Percentiles rank a stretch among this genome's conserved stretches.
Conservation (phyloP, 2,797 vertebrate genomes). For the Brachymystax lenok region DNA sequence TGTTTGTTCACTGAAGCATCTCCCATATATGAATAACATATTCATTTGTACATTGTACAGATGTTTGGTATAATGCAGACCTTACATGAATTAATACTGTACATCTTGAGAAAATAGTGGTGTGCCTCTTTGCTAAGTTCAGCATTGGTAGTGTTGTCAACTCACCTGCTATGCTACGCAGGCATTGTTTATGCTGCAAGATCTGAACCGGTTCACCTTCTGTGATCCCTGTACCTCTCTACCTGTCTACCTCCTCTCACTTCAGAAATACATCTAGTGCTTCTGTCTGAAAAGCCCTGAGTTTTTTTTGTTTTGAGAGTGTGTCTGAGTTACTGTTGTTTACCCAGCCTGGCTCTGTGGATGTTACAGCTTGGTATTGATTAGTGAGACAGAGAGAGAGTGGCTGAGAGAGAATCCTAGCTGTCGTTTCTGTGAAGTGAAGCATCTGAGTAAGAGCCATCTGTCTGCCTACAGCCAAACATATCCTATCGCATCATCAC, state of each 20-base stretch:
- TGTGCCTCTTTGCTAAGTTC: neutral
- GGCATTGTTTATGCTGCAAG: neutral
- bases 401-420: constrained; percentile 38
- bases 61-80: neutral
- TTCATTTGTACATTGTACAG: neutral
- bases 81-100: neutral
- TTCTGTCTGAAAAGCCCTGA: constrained; percentile 25
- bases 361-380: constrained; percentile 62
- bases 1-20: neutral
- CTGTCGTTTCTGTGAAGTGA: constrained; percentile 31
- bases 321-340: constrained; percentile 57
- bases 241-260: constrained; percentile 27
- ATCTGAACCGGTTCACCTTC: constrained; percentile 17
- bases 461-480: constrained; percentile 42
- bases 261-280: constrained; percentile 35
- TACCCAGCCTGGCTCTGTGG: constrained; percentile 47
- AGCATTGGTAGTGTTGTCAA: neutral
- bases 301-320: constrained; percentile 21
- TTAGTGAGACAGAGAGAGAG: constrained; percentile 52
- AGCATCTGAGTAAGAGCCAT: constrained; percentile 47
- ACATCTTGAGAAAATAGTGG: neutral
- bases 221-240: constrained; percentile 31
- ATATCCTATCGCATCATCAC: constrained; percentile 51
- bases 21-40: neutral
- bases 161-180: neutral